Base-by-base conservation (phyloP, 2,888 invertebrate species). In the Hirtodrosophila trivittata region DNA sequence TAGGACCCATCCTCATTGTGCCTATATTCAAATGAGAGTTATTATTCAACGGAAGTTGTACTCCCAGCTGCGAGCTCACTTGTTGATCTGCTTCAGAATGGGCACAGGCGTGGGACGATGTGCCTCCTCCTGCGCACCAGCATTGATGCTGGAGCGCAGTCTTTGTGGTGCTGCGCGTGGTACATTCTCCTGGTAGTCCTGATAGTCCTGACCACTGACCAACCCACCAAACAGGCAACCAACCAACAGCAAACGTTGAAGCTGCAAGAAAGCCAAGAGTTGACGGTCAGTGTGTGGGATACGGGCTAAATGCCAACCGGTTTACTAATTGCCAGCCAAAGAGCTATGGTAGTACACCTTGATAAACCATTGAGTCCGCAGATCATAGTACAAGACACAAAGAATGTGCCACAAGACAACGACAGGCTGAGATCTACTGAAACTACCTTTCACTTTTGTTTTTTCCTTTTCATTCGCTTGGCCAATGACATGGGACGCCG, bases 1-100 rank as follows among this genome's bases (percentile, higher is more conserved):
- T 97, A 97, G 0, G 96, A 96, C 50, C 96, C 96, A 88, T 96
- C 96, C 89, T 96, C 96, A 83, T 96, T 96, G 91, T 96, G 96
- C 89, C 95, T 95, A 90, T 1, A 49, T 13, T n/a, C n/a, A n/a
- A n/a, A n/a, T n/a, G n/a, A n/a, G n/a, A n/a, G n/a, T n/a, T n/a
- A 21, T 21, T 21, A 12, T 3, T 51, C 10, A 56, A 30, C 9
- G 9, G 9, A 30, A n/a, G 3, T 30, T 30, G 5, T 9, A 30
- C n/a, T 30, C 18, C 10, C 18, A 38, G 12, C 8, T 1, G 41
- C 0, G n/a, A 9, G 55, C 76, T 74, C 89, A 95, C 95, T 93
- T 94, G 92, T 97, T 96, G 72, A 97, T 96, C 91, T 97, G 97
- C 89, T 97, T 96, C 54, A 97, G 92, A 83, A 97, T 97, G 35